Percentiles rank a stretch among this genome's conserved stretches.
These are phyloP conservation scores for Dioctria linearis DNA, from an alignment of 2,888 invertebrate species.

Conservation along the genomic window DNA sequence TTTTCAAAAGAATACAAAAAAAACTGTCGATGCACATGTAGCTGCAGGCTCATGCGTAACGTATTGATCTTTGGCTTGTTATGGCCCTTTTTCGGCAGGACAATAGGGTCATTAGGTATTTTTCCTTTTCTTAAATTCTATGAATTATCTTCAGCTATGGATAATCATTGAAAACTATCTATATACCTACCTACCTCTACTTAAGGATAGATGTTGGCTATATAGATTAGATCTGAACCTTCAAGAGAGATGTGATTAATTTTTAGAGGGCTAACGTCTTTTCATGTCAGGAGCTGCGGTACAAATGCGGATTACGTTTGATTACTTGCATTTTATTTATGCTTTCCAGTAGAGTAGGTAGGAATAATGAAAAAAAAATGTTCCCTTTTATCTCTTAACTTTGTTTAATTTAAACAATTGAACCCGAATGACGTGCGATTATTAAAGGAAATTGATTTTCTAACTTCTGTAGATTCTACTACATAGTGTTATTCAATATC, in stretches of 20 bases:
- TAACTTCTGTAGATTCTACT: too few relatives aligned
- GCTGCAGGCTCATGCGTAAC: conserved; percentile 9
- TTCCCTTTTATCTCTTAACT: too few relatives aligned
- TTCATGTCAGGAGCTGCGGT: conserved; percentile 7
- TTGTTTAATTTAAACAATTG: too few relatives aligned
- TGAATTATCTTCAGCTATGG: conserved; percentile 33
- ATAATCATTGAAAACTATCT: conserved; percentile 27
- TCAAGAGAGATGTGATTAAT: conserved; percentile 10
- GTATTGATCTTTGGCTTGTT: conserved; percentile 50
- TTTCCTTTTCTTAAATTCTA: conserved; percentile 26
- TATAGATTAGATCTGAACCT: conserved; percentile 2
- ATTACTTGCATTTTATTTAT: conserved; percentile 22
- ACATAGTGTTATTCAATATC: too few relatives aligned
- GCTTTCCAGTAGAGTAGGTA: too few relatives aligned
- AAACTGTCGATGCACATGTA: background rate
- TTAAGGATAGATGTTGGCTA: conserved; percentile 7
- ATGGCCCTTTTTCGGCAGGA: conserved; percentile 23
- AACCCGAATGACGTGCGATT: too few relatives aligned
- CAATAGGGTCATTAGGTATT: conserved; percentile 36
- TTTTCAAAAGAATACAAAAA: background rate
- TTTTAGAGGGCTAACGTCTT: conserved; percentile 22
- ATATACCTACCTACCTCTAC: background rate
- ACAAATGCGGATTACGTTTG: background rate
- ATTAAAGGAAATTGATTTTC: too few relatives aligned
- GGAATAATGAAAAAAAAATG: too few relatives aligned